Percentiles rank a stretch among this genome's conserved stretches.
phyloP scores from a whole-genome alignment of 2,797 vertebrate genomes.

The Otolemur crassicaudatus region DNA sequence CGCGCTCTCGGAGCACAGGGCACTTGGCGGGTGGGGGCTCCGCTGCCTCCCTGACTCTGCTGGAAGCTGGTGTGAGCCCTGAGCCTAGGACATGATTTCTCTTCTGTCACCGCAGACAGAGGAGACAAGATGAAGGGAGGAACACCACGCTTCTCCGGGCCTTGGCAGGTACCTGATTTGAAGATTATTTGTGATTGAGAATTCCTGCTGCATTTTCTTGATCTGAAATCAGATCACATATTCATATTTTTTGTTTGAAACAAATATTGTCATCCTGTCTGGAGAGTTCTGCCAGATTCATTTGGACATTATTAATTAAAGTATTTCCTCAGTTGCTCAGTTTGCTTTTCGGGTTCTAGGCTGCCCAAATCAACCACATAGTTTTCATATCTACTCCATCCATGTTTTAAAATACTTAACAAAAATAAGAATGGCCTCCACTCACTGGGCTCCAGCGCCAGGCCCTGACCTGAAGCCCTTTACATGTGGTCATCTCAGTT shows the following conservation, averaged over 20 bases:
- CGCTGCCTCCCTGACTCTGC: background rate
- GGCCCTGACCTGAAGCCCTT: background rate
- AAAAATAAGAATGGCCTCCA: background rate
- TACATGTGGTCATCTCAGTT: background rate
- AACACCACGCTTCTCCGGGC: accelerated
- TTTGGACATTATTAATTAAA: background rate
- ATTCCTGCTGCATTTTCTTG: background rate
- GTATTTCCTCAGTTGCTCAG: background rate
- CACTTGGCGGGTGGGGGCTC: too few species aligned
- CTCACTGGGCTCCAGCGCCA: background rate
- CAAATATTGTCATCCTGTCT: background rate
- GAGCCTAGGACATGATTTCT: background rate
- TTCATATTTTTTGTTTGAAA: background rate
- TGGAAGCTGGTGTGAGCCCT: background rate
- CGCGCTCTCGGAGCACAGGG: background rate
- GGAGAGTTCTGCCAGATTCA: background rate
- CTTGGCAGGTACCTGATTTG: background rate
- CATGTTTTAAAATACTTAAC: slow-evolving; percentile 6
- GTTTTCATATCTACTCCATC: background rate
- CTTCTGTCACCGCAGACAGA: background rate
- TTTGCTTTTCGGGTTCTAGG: background rate
- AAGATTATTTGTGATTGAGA: background rate
- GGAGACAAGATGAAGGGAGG: background rate
- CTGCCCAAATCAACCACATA: background rate
- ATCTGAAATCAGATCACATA: background rate